A percentile compares a stretch with the other conserved stretches of the same genome.
Evolutionary conservation across 2,113 vertebrate species (phyloP).

Genomic region (Oncorhynchus nerka): DNA sequence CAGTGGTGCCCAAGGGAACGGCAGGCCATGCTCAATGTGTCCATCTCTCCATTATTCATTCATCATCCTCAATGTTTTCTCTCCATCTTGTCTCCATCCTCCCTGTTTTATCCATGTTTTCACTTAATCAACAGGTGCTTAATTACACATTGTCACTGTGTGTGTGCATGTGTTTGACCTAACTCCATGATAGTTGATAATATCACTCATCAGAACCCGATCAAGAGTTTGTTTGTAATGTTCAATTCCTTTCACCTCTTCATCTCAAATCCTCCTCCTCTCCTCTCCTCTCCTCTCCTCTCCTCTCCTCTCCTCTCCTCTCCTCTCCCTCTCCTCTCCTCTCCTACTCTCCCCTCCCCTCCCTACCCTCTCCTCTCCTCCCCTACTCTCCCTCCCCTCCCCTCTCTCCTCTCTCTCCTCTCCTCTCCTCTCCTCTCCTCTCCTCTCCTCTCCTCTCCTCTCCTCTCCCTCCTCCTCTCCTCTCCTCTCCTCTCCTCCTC

Average conservation of each 20-base stretch:
- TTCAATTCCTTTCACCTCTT: neutral
- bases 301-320: slow-evolving; percentile 12
- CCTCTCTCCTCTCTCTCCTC: too few species aligned
- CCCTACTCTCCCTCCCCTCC: too few species aligned
- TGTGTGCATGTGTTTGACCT: neutral
- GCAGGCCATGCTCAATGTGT: slow-evolving; percentile 72
- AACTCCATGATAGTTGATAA: neutral
- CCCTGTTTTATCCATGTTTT: slow-evolving; percentile 4
- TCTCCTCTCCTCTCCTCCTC: slow-evolving; percentile 15
- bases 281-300: neutral
- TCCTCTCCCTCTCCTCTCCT: neutral
- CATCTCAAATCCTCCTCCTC: neutral
- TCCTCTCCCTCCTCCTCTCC: neutral
- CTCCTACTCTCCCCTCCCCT: neutral
- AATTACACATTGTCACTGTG: neutral
- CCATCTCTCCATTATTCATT: neutral
- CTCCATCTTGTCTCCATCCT: slow-evolving; percentile 4
- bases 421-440: slow-evolving; percentile 9
- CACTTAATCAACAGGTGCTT: neutral
- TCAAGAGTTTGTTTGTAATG: neutral
- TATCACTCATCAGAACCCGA: neutral
- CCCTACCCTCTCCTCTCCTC: neutral
- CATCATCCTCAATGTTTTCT: neutral
- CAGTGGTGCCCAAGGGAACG: slow-evolving; percentile 56
- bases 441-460: neutral